These are phyloP conservation scores for Aporrectodea caliginosa DNA, from an alignment of 1,140 invertebrate species.

Conservation along the genomic window DNA sequence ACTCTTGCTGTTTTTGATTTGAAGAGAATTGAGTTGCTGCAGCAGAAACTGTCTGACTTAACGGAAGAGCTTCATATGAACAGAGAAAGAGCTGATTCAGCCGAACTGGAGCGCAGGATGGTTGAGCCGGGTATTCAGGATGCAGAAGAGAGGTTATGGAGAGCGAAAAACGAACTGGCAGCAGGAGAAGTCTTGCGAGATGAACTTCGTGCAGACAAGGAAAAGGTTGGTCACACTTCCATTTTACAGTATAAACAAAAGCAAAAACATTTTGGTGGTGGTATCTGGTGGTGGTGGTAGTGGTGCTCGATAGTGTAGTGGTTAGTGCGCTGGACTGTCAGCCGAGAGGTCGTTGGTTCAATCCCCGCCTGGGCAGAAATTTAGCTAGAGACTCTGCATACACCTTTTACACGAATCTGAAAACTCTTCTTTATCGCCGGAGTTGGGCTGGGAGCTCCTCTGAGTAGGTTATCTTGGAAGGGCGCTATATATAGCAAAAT, in stretches of 20 bases:
- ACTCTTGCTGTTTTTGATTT: constrained; percentile 32
- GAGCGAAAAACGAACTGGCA: constrained; percentile 48
- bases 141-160: constrained; percentile 41
- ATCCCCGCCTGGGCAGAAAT: too few relatives aligned
- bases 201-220: constrained; percentile 50
- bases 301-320: too few relatives aligned
- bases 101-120: constrained; percentile 40
- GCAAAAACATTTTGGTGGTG: not conserved
- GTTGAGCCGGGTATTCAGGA: constrained; percentile 44
- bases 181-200: constrained; percentile 52
- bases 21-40: constrained; percentile 44
- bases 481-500: too few relatives aligned
- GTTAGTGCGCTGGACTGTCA: too few relatives aligned
- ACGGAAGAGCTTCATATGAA: constrained; percentile 49
- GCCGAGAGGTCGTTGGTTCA: too few relatives aligned
- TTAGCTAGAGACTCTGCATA: too few relatives aligned
- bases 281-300: too few relatives aligned
- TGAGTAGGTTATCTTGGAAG: too few relatives aligned
- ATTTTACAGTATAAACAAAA: not conserved
- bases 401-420: too few relatives aligned
- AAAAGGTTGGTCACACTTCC: constrained; percentile 44
- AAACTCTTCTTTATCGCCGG: too few relatives aligned
- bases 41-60: constrained; percentile 45
- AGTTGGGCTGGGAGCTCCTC: too few relatives aligned
- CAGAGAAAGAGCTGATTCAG: constrained; percentile 42